These are phyloP conservation scores for Nowickia ferox DNA, from an alignment of 2,888 invertebrate species.

Conservation along the genomic window DNA sequence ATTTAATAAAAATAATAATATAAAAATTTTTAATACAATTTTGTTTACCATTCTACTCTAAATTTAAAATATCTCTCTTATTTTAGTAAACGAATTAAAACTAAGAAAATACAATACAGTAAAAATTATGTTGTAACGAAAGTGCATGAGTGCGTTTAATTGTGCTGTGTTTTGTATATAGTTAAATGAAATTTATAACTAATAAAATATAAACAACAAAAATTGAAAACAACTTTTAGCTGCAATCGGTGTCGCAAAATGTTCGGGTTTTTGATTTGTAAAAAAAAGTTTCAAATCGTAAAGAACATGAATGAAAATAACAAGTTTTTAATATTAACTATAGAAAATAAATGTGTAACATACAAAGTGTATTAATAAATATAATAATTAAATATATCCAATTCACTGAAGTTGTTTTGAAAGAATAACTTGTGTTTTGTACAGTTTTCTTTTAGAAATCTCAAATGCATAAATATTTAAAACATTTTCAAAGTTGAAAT, in stretches of 20 bases:
- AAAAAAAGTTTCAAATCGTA: conserved; percentile 1
- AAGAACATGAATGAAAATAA: conserved; percentile 16
- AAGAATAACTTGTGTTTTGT: background rate
- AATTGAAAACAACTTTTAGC: conserved; percentile 59
- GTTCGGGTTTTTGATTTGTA: background rate
- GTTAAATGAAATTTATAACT: conserved; percentile 29
- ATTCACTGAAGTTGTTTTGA: conserved; percentile 1
- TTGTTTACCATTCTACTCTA: conserved; percentile 48
- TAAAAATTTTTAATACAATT: conserved; percentile 51
- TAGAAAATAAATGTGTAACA: conserved; percentile 31
- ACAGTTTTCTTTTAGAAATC: background rate
- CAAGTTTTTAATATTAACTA: conserved; percentile 40
- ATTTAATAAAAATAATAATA: conserved; percentile 58
- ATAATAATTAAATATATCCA: conserved; percentile 13
- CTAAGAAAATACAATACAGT: conserved; percentile 30
- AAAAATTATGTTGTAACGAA: conserved; percentile 49
- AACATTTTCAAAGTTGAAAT: background rate
- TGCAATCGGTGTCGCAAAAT: conserved; percentile 53
- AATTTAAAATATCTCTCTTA: conserved; percentile 53
- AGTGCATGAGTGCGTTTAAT: conserved; percentile 67
- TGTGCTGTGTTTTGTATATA: conserved; percentile 64
- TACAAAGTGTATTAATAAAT: background rate
- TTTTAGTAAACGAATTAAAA: conserved; percentile 57
- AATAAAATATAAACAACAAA: conserved; percentile 44
- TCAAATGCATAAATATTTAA: background rate